Evolutionary conservation across 2,113 vertebrate genomes (phyloP).

Genomic region (Macrotis lagotis): DNA sequence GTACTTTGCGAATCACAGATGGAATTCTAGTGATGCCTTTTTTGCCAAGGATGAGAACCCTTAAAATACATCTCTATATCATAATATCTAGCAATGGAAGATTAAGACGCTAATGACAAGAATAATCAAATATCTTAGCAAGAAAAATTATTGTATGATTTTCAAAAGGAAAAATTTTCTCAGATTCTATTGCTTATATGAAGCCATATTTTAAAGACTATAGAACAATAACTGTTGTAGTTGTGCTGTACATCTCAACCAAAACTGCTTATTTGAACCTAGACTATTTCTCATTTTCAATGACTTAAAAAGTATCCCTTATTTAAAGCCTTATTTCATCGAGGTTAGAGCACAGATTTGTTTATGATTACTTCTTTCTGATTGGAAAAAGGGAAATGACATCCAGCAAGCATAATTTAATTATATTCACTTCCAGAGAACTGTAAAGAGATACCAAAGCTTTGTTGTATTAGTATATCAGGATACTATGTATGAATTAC

Average conservation of each 20-base stretch:
- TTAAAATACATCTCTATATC: conserved; percentile 66
- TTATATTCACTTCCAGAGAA: conserved; percentile 22
- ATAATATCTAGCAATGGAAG: conserved; percentile 68
- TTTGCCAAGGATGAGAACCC: conserved; percentile 65
- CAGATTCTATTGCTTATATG: neutral
- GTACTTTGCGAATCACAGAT: conserved; percentile 62
- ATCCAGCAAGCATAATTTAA: neutral
- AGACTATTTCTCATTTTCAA: neutral
- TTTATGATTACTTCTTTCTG: neutral
- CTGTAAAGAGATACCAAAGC: conserved; percentile 17
- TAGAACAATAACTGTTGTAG: neutral
- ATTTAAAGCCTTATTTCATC: neutral
- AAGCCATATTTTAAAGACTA: neutral
- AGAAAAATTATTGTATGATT: conserved; percentile 43
- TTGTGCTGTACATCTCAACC: neutral
- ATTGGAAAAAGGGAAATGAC: neutral
- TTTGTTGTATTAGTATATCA: neutral
- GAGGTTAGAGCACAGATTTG: neutral
- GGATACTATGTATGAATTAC: conserved; percentile 57
- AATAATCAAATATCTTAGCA: conserved; percentile 50
- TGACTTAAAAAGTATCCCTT: neutral
- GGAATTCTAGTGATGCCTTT: conserved; percentile 52
- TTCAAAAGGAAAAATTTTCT: conserved; percentile 19
- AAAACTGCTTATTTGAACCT: neutral
- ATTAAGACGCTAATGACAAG: conserved; percentile 49